These are phyloP conservation scores for Digitonthophagus gazella DNA, from an alignment of 2,888 invertebrate species.

Conservation along the genomic window DNA sequence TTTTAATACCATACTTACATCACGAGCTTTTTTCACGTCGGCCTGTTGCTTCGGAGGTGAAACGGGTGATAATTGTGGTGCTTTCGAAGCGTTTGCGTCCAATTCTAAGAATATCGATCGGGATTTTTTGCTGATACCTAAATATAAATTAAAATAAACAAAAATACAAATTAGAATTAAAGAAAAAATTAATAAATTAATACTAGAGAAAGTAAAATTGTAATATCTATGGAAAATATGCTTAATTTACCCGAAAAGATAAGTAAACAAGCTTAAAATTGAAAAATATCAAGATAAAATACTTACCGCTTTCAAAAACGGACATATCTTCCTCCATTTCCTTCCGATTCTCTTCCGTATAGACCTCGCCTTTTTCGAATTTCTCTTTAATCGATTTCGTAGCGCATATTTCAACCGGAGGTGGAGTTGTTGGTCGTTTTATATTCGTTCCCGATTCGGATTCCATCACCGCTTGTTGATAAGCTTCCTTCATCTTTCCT, in stretches of 20 bases:
- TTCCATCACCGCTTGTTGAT: conserved; percentile 84
- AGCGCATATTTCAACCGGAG: conserved; percentile 57
- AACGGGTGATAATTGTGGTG: conserved; percentile 61
- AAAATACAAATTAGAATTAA: too few species aligned
- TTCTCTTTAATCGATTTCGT: conserved; percentile 61
- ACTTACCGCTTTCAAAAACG: conserved; percentile 81
- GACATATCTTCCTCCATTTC: conserved; percentile 63
- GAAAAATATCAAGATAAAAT: too few species aligned
- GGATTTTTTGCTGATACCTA: conserved; percentile 83
- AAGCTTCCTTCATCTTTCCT: conserved; percentile 86
- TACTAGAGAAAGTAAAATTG: too few species aligned
- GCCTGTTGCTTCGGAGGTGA: conserved; percentile 57
- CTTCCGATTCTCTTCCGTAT: conserved; percentile 58
- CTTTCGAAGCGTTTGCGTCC: conserved; percentile 71
- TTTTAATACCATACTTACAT: conserved; percentile 50
- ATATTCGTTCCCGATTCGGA: conserved; percentile 62
- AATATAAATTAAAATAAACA: too few species aligned
- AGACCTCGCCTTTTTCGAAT: conserved; percentile 77
- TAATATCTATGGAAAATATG: too few species aligned
- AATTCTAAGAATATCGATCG: conserved; percentile 82
- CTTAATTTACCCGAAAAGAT: too few species aligned
- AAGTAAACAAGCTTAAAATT: too few species aligned
- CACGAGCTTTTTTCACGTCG: conserved; percentile 59
- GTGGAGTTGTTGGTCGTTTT: conserved; percentile 53
- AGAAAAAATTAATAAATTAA: too few species aligned